Evolutionary conservation across 2,888 invertebrate genomes (phyloP).

Genomic region (Diarsia mendica): DNA sequence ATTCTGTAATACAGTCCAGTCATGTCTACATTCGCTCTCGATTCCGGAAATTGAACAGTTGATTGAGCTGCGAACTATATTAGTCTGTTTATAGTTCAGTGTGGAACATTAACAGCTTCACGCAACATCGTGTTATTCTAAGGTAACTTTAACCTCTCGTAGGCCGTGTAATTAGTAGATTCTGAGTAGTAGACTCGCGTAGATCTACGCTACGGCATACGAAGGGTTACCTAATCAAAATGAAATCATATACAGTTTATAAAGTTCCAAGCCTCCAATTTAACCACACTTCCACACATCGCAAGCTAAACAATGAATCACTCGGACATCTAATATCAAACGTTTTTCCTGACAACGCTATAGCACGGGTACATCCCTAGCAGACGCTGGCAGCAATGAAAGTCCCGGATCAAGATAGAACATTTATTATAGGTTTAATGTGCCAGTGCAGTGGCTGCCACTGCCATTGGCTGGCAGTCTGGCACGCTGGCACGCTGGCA

Average conservation of each 20-base stretch:
- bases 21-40: background rate
- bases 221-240: no score
- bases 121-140: background rate
- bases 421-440: constrained; percentile 55
- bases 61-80: background rate
- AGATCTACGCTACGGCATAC: no score
- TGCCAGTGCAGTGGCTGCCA: constrained; percentile 12
- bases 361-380: constrained; percentile 14
- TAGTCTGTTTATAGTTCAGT: background rate
- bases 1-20: background rate
- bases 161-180: no score
- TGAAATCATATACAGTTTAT: background rate
- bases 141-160: background rate
- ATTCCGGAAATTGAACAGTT: no score
- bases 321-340: constrained; percentile 3
- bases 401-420: constrained; percentile 48
- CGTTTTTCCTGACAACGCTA: background rate
- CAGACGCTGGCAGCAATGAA: constrained; percentile 23
- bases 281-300: background rate
- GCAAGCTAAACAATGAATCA: background rate
- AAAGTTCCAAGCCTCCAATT: background rate
- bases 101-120: background rate
- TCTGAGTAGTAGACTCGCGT: no score
- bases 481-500: background rate
- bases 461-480: background rate